These are phyloP conservation scores for Triplophysa siluroides DNA, from an alignment of 2,113 vertebrate genomes.

Conservation along the genomic window DNA sequence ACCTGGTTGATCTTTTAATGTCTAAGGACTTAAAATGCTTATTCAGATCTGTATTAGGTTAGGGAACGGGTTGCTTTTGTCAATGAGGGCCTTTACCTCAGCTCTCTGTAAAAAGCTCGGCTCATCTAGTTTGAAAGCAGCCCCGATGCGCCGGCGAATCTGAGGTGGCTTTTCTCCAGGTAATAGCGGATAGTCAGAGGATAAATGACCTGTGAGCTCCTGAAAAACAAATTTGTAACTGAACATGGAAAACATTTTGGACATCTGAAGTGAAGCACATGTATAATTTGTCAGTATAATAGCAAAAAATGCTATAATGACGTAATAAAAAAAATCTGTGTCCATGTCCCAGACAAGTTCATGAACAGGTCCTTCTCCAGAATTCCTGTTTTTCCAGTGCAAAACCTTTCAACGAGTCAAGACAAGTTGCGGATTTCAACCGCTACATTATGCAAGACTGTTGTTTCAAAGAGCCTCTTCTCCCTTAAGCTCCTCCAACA, in stretches of 20 bases:
- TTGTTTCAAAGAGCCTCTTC: conserved; percentile 49
- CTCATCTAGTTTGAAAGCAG: conserved; percentile 85
- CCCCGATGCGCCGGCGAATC: conserved; percentile 83
- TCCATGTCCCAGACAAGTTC: not conserved
- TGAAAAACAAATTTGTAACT: conserved; percentile 52
- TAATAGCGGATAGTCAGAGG: conserved; percentile 83
- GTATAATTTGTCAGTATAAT: not conserved
- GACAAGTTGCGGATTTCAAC: conserved; percentile 55
- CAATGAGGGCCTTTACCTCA: conserved; percentile 69
- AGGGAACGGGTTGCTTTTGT: not conserved
- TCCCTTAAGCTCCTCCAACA: conserved; percentile 63
- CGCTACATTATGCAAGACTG: conserved; percentile 65
- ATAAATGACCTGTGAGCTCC: conserved; percentile 86
- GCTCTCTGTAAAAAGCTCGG: conserved; percentile 69
- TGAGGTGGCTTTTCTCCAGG: conserved; percentile 83
- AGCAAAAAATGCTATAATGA: not conserved
- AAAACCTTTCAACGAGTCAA: conserved; percentile 57
- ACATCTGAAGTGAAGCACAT: not conserved
- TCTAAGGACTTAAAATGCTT: not conserved
- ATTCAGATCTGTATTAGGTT: no score
- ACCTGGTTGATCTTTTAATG: not conserved
- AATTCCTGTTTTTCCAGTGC: conserved; percentile 40
- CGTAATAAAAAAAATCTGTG: not conserved
- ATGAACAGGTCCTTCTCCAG: conserved; percentile 23
- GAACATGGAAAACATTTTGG: not conserved